Evolutionary conservation across 2,113 vertebrate genomes (phyloP).

Genomic region (Recurvirostra avosetta): DNA sequence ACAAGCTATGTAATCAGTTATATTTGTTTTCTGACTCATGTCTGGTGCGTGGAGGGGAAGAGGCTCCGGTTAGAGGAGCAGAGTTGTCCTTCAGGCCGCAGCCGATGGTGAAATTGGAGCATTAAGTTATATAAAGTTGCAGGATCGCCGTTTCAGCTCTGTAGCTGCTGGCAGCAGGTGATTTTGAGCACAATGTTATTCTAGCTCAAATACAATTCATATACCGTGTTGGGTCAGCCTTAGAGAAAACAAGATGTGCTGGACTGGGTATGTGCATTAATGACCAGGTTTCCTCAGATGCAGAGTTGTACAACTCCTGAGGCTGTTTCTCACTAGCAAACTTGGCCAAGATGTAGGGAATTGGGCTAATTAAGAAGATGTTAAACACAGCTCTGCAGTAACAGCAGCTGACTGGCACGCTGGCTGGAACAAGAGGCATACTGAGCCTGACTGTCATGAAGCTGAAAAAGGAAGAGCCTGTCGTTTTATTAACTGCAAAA

Average conservation of each 20-base stretch:
- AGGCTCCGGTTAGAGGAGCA: background rate
- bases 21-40: constrained; percentile 53
- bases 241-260: background rate
- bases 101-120: background rate
- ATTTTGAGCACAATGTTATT: background rate
- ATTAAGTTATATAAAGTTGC: background rate
- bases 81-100: background rate
- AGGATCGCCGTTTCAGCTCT: accelerated
- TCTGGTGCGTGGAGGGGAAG: background rate
- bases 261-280: background rate
- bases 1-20: constrained; percentile 1
- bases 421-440: constrained; percentile 33
- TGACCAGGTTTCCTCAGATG: background rate
- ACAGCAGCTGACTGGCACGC: constrained; percentile 44
- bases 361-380: constrained; percentile 44
- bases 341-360: constrained; percentile 4
- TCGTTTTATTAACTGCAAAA: background rate
- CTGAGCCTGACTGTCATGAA: constrained; percentile 10
- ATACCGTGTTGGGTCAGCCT: background rate
- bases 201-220: background rate
- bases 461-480: constrained; percentile 35
- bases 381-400: constrained; percentile 25
- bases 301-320: background rate
- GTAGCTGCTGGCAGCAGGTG: background rate
- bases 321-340: constrained; percentile 31